phyloP scores from a whole-genome alignment of 2,113 vertebrate species.

The Galemys pyrenaicus region DNA sequence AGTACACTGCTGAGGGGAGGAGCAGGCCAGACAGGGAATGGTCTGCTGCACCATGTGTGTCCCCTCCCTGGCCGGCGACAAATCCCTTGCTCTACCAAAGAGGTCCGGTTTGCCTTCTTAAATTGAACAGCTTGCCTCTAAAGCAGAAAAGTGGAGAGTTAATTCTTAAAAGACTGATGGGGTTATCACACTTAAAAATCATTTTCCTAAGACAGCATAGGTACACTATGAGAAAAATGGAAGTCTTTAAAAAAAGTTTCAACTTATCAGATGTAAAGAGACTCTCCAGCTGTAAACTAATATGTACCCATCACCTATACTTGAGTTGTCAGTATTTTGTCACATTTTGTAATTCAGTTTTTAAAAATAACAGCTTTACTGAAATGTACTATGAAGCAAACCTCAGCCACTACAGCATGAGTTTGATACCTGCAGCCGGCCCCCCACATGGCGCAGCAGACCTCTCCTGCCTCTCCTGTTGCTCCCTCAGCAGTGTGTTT shows the following conservation, averaged over 20 bases:
- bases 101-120: too few relatives aligned
- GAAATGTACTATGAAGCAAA: neutral
- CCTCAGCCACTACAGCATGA: too few relatives aligned
- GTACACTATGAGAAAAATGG: neutral
- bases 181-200: slow-evolving; percentile 88
- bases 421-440: too few relatives aligned
- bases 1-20: too few relatives aligned
- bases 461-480: too few relatives aligned
- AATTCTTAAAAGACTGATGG: slow-evolving; percentile 21
- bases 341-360: neutral
- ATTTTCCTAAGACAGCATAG: slow-evolving; percentile 91
- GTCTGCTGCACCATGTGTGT: too few relatives aligned
- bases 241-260: neutral
- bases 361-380: neutral
- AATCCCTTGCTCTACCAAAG: too few relatives aligned
- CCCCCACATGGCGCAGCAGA: too few relatives aligned
- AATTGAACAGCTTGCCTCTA: neutral
- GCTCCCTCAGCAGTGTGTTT: too few relatives aligned
- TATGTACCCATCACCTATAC: neutral
- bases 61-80: too few relatives aligned
- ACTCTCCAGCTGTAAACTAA: neutral
- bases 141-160: neutral
- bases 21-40: too few relatives aligned
- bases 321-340: neutral
- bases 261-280: neutral